Percentiles rank a stretch among this genome's conserved stretches.
phyloP scores from a whole-genome alignment of 2,888 invertebrate genomes.

The Choristoneura rosaceana region DNA sequence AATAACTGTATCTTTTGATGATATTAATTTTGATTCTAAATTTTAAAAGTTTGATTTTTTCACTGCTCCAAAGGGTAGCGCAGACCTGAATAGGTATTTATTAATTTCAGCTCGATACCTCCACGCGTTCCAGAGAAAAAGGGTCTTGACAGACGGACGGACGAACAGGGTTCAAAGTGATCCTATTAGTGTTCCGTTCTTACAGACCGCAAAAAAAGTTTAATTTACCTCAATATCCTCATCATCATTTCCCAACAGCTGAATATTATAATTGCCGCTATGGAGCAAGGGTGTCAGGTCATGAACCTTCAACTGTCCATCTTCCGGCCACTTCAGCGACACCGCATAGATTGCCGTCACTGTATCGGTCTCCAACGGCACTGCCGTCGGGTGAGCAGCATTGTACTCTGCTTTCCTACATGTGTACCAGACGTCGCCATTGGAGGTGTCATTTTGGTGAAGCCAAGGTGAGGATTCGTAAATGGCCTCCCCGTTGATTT shows the following conservation, averaged over 20 bases:
- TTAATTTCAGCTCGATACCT: no score
- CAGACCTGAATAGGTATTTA: no score
- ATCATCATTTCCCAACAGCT: conserved; percentile 80
- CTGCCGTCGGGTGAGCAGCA: conserved; percentile 28
- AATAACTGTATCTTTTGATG: no score
- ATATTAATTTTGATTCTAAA: no score
- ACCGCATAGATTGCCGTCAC: conserved; percentile 84
- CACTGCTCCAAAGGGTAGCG: no score
- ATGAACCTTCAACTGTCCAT: conserved; percentile 74
- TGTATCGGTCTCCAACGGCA: conserved; percentile 41
- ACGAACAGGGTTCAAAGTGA: no score
- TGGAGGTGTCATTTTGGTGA: conserved; percentile 91
- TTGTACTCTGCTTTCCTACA: conserved; percentile 41
- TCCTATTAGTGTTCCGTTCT: no score
- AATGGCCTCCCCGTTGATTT: conserved; percentile 94
- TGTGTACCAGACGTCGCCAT: conserved; percentile 88
- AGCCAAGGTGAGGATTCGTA: conserved; percentile 92
- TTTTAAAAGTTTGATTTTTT: no score
- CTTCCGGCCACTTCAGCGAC: conserved; percentile 87
- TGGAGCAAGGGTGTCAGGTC: conserved; percentile 66
- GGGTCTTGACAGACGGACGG: no score
- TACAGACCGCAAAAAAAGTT: background rate
- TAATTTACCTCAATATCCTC: conserved; percentile 52
- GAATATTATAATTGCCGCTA: conserved; percentile 62
- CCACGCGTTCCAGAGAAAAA: no score